These are phyloP conservation scores for Diaperis boleti DNA, from an alignment of 2,888 invertebrate genomes.

Conservation along the genomic window DNA sequence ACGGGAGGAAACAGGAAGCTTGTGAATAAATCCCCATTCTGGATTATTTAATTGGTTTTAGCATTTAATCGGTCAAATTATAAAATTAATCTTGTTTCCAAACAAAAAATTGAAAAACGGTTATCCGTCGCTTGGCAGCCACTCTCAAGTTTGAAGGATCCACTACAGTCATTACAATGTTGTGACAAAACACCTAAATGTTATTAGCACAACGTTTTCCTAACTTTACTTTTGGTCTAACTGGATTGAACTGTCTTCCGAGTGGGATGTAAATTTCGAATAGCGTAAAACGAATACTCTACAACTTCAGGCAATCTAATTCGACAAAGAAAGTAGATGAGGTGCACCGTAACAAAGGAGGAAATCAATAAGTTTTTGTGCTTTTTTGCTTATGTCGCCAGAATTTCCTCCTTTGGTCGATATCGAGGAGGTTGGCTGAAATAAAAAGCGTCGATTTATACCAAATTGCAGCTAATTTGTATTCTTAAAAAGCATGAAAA, in stretches of 20 bases:
- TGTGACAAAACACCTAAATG: too few species aligned
- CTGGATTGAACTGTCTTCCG: not conserved
- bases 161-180: too few species aligned
- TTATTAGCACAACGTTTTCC: not conserved
- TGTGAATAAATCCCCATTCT: not conserved
- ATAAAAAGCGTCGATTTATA: not conserved
- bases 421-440: not conserved
- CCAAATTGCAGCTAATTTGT: slow-evolving; percentile 7
- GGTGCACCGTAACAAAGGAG: not conserved
- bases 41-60: too few species aligned
- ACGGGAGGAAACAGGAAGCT: too few species aligned
- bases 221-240: not conserved
- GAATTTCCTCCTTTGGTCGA: not conserved
- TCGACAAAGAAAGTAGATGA: slow-evolving; percentile 3
- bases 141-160: too few species aligned
- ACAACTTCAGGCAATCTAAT: not conserved
- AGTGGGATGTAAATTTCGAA: not conserved
- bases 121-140: too few species aligned
- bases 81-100: too few species aligned
- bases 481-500: not conserved
- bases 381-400: not conserved
- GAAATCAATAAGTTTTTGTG: slow-evolving; percentile 5
- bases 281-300: not conserved
- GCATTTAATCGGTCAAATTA: too few species aligned
- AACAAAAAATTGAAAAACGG: too few species aligned